These are phyloP conservation scores for Papilio helenus DNA, from an alignment of 1,140 invertebrate genomes.

Conservation along the genomic window DNA sequence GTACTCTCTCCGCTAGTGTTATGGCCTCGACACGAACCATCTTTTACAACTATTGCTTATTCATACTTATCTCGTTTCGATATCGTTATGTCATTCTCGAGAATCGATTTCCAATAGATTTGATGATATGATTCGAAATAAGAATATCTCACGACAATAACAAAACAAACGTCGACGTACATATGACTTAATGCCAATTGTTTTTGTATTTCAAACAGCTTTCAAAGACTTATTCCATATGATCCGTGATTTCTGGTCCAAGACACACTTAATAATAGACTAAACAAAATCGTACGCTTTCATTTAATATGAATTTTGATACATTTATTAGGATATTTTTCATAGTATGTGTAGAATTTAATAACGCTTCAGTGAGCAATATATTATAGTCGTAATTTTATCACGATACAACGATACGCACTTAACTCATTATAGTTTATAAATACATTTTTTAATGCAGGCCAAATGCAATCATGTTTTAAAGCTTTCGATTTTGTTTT, in stretches of 20 bases:
- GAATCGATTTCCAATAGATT: neutral
- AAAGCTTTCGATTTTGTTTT: slow-evolving; percentile 10
- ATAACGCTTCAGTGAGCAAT: slow-evolving; percentile 10
- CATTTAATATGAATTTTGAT: no score
- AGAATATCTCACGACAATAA: neutral
- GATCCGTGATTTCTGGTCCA: no score
- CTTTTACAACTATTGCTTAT: slow-evolving; percentile 34
- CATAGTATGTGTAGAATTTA: neutral
- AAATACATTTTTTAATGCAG: slow-evolving; percentile 19
- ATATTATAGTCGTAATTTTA: slow-evolving; percentile 22
- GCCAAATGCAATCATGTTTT: slow-evolving; percentile 21
- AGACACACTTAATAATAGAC: no score
- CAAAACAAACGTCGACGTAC: no score
- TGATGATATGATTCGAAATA: neutral
- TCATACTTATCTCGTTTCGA: neutral
- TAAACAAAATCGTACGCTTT: no score
- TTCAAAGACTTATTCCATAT: no score
- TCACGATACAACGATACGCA: neutral
- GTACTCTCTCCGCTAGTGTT: slow-evolving; percentile 44
- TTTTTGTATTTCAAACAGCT: no score
- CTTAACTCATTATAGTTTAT: slow-evolving; percentile 6
- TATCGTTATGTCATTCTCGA: neutral
- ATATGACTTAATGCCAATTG: no score
- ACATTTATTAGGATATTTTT: neutral
- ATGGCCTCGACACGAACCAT: slow-evolving; percentile 37